phyloP scores from a whole-genome alignment of 1,140 invertebrate genomes.

The Drosophila setifemur region DNA sequence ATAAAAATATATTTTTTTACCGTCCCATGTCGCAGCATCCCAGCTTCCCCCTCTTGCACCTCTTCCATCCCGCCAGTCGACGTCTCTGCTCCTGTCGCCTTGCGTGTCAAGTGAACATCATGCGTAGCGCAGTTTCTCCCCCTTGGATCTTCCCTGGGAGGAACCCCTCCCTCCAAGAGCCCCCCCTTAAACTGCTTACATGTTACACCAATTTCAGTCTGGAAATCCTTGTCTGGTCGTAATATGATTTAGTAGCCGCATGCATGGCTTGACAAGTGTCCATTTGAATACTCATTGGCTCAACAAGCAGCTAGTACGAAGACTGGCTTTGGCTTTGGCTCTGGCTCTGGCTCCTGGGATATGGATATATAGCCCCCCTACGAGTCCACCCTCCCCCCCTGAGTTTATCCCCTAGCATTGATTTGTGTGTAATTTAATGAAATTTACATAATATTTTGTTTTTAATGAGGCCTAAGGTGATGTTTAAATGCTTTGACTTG shows the following conservation, averaged over 20 bases:
- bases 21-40: slow-evolving; percentile 20
- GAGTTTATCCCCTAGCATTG: slow-evolving; percentile 39
- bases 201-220: slow-evolving; percentile 76
- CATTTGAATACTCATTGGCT: slow-evolving; percentile 82
- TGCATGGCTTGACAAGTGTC: slow-evolving; percentile 81
- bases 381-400: no score
- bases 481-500: slow-evolving; percentile 81
- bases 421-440: slow-evolving; percentile 81
- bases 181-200: slow-evolving; percentile 40
- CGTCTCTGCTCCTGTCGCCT: slow-evolving; percentile 39
- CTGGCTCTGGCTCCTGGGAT: slow-evolving; percentile 24
- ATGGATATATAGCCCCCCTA: slow-evolving; percentile 1
- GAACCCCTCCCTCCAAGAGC: no score
- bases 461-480: slow-evolving; percentile 81
- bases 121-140: slow-evolving; percentile 66
- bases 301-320: slow-evolving; percentile 55
- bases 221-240: slow-evolving; percentile 80
- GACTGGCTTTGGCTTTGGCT: slow-evolving; percentile 15
- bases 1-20: slow-evolving; percentile 58
- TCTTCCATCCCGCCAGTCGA: slow-evolving; percentile 2
- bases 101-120: slow-evolving; percentile 82
- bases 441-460: slow-evolving; percentile 81
- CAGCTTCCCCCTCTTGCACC: background rate
- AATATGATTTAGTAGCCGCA: slow-evolving; percentile 81
- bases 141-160: slow-evolving; percentile 1